Base-by-base conservation (phyloP, 2,888 invertebrate species). In the Allophyes oxyacanthae region DNA sequence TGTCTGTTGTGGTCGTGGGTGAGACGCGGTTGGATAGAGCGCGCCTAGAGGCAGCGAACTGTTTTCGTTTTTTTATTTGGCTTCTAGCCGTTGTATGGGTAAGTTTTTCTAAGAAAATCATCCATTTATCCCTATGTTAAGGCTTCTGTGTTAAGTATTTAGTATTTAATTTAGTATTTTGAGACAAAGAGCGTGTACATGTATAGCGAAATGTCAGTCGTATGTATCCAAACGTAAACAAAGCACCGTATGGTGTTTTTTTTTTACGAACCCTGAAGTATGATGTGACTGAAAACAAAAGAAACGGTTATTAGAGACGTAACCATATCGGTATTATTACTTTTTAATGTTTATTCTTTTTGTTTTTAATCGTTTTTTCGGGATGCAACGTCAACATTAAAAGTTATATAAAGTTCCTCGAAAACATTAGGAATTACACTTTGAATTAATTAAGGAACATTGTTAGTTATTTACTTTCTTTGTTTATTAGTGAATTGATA, bases 11-110 rank as follows among this genome's bases (percentile, higher is more conserved):
- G 81, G 86, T 84, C 71, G 85, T 62, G 62, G 80, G 79, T 85
- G 84, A 79, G 75, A 67, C 68, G 83, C 85, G 83, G 70, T 74
- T 76, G 91, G 78, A 89, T 90, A 87, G 92, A 83, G 91, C 86
- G 88, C 90, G 87, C 85, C 86, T 75, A 66, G 68, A 80, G 85
- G 84, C 88, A 85, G 86, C 90, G 86, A 84, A 77, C 86, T 84
- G 86, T 87, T 91, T 93, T 94, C 91, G 86, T 89, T 94, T 93
- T 92, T 94, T 94, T 92, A 92, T 94, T 94, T 94, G 94, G 94
- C 94, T 94, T 90, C 93, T 94, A 92, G 94, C 94, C 94, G 88
- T 94, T 94, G 94, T 94, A 94, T 94, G 94, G 94, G 94, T 94
- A 74, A 94, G 94, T 91, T 64, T 69, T 74, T 69, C 52, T 70